Evolutionary conservation across 2,888 invertebrate species (phyloP).

Genomic region (Drosophila barbarae): DNA sequence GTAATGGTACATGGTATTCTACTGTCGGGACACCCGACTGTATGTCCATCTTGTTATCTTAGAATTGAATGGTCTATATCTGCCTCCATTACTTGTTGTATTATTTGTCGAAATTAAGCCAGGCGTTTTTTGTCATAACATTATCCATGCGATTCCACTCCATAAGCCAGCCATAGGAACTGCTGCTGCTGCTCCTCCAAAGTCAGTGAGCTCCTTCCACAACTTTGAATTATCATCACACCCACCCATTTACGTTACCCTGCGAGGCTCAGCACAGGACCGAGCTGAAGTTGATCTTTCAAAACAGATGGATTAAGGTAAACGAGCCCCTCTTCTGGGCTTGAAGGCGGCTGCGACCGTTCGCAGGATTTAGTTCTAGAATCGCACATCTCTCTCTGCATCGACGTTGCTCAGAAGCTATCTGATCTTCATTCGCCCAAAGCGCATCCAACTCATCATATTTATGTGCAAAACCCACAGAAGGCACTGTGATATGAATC

Average conservation of each 20-base stretch:
- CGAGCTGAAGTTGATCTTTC: background rate
- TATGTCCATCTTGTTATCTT: no score
- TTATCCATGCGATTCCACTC: background rate
- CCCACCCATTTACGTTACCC: background rate
- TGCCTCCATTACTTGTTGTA: background rate
- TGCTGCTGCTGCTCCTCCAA: background rate
- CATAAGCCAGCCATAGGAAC: background rate
- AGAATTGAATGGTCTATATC: background rate
- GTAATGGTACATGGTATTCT: no score
- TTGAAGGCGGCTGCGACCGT: background rate
- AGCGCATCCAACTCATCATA: no score
- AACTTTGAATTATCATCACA: background rate
- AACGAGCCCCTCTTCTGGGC: background rate
- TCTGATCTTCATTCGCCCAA: background rate
- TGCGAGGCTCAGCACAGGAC: background rate
- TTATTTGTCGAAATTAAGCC: background rate
- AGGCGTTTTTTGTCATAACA: background rate
- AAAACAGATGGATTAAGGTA: background rate
- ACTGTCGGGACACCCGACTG: no score
- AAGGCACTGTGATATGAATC: slow-evolving; percentile 7
- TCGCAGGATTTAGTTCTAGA: background rate
- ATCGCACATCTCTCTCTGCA: slow-evolving; percentile 3
- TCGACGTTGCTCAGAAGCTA: background rate
- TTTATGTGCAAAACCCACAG: slow-evolving; percentile 7
- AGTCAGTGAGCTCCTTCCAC: background rate